phyloP scores from a whole-genome alignment of 2,888 invertebrate genomes.

The Cheiracanthium punctorium region DNA sequence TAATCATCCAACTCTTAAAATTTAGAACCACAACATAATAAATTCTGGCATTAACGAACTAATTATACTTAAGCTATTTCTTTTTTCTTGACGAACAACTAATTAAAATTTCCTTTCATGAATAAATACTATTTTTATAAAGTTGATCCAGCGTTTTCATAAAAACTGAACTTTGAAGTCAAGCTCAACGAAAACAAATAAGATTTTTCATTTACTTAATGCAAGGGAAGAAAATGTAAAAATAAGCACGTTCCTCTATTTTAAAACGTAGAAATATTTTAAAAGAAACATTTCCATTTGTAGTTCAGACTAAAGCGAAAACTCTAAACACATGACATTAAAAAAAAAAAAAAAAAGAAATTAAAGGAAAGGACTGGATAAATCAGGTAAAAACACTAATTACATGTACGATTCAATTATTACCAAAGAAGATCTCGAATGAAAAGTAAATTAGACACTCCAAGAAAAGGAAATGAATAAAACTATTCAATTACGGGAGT shows the following conservation, averaged over 20 bases:
- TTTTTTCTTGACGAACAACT: no score
- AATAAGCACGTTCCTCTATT: background rate
- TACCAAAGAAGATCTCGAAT: conserved; percentile 6
- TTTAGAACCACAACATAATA: no score
- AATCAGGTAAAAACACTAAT: conserved; percentile 4
- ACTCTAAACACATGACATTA: no score
- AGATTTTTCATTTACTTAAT: background rate
- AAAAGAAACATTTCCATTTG: no score
- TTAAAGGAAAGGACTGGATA: background rate
- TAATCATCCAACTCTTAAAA: no score
- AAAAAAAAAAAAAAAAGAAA: background rate
- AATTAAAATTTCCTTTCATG: no score
- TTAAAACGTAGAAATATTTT: background rate
- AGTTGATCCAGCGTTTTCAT: no score
- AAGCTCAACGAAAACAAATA: background rate
- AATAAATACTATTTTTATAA: no score
- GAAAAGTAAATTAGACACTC: conserved; percentile 11
- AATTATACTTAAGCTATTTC: no score
- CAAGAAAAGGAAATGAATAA: background rate
- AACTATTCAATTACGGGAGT: background rate
- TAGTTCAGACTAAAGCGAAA: no score
- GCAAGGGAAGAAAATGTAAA: background rate
- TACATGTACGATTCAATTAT: conserved; percentile 2
- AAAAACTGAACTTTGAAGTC: no score
- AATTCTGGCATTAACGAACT: no score